Conservation (phyloP, 2,113 vertebrate genomes). For the Otolemur garnettii region DNA sequence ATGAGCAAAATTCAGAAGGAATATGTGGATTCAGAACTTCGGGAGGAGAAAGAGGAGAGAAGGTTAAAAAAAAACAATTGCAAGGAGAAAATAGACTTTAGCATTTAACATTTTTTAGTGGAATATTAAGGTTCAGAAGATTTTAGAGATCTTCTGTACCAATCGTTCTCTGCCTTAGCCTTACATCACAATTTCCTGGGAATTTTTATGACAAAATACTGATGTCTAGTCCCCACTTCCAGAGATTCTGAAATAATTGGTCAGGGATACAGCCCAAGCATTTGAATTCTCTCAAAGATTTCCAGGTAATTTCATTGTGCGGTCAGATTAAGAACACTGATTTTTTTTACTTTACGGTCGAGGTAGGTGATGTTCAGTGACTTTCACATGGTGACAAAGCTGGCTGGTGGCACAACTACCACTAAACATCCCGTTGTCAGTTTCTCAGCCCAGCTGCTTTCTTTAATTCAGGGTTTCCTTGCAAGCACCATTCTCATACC, state of each 20-base stretch:
- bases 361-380: neutral
- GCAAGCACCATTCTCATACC: neutral
- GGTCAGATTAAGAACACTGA: neutral
- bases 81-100: neutral
- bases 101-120: neutral
- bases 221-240: neutral
- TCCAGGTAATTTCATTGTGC: neutral
- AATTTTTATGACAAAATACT: neutral
- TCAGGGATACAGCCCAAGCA: neutral
- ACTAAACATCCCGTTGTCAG: neutral
- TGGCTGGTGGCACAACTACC: neutral
- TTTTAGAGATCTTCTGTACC: neutral
- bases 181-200: constrained; percentile 7
- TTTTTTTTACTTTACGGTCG: neutral
- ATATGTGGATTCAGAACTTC: neutral
- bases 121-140: neutral
- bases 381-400: neutral
- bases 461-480: neutral
- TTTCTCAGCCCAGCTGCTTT: neutral
- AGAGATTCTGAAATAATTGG: neutral
- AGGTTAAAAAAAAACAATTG: neutral
- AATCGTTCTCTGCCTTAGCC: neutral
- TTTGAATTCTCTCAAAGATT: neutral
- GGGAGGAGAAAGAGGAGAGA: neutral
- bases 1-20: constrained; percentile 40